Base-by-base conservation (phyloP, 2,888 invertebrate genomes). In the Oscheius sp. region DNA sequence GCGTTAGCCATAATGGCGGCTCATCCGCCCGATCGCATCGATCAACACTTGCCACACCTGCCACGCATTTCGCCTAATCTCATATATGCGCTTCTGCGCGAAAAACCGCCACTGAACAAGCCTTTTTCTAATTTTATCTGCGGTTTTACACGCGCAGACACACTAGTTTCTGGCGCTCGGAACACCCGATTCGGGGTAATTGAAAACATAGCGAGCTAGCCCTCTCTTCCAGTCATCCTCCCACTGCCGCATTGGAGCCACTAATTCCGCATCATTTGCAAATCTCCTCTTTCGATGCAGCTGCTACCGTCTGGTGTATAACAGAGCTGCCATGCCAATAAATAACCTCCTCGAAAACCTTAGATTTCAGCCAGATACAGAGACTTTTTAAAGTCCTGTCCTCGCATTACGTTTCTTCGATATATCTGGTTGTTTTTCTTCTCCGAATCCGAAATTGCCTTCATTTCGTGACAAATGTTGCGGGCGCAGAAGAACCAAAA, bases 21-120 rank as follows among this genome's bases (percentile, higher is more conserved):
- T 68, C 68, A 68, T 68, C 68, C 68, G 66, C 66, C 68, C 68
- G 68, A 68, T 68, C 68, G 68, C 68, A 68, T 68, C 68, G 68
- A 68, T 68, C 68, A 68, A 68, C 68, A 55, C 68, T 53, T 53
- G 55, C 68, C 53, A 68, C 68, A 66, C 66, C 66, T 66, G 66
- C 71, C 71, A 72, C 51, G 50, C 71, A 59, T 50, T 60, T 72
- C 51, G 62, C 57, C 50, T 72, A 62, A 72, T 62, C 59, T 59
- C 58, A 70, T 55, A 70, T 70, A 58, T 55, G 55, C 58, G 55
- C 37, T 70, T 70, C 58, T 70, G 70, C 70, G 58, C 58, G 42
- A 58, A 53, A 68, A 68, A 68, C 55, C 53, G 55, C 68, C 11
- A 51, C n/a, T 68, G 47, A 50, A 63, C 63, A 29, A 37, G 1